phyloP scores from a whole-genome alignment of 2,888 invertebrate genomes.

The Lasioglossum zephyrum region DNA sequence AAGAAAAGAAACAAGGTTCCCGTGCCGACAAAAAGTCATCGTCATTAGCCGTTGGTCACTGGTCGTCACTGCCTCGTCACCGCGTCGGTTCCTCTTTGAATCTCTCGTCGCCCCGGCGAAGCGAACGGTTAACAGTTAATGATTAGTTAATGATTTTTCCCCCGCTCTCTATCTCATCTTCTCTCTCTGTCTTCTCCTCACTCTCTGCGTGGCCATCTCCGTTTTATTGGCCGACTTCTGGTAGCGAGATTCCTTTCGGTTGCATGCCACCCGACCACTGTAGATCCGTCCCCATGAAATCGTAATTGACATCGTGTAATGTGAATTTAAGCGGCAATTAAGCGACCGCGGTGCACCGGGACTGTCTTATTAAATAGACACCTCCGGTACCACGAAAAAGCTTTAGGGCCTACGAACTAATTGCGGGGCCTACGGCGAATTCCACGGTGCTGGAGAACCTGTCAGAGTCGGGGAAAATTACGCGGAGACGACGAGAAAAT shows the following conservation, averaged over 20 bases:
- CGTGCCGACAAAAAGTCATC: conserved; percentile 62
- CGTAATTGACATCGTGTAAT: conserved; percentile 57
- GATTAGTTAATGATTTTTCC: conserved; percentile 68
- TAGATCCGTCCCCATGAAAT: conserved; percentile 43
- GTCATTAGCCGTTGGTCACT: conserved; percentile 79
- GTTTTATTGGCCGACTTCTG: conserved; percentile 33
- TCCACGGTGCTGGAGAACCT: not conserved
- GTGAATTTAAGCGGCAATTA: conserved; percentile 57
- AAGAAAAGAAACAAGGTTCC: conserved; percentile 44
- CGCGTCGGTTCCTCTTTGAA: conserved; percentile 47
- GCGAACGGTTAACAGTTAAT: conserved; percentile 66
- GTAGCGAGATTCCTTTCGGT: conserved; percentile 42
- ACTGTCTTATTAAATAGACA: conserved; percentile 5
- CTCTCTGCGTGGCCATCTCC: not conserved
- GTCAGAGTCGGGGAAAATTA: not conserved
- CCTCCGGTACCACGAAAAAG: not conserved
- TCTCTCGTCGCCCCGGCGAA: conserved; percentile 56
- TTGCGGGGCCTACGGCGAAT: not conserved
- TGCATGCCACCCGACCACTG: conserved; percentile 27
- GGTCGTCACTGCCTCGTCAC: conserved; percentile 59
- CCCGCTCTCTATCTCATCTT: not conserved
- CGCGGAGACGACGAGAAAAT: not conserved
- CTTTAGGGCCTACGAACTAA: not conserved
- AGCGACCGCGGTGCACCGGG: conserved; percentile 1
- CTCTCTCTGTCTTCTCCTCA: not conserved